Percentiles rank a stretch among this genome's conserved stretches.
Evolutionary conservation across 2,888 invertebrate genomes (phyloP).

Genomic region (Punctoribates punctum): DNA sequence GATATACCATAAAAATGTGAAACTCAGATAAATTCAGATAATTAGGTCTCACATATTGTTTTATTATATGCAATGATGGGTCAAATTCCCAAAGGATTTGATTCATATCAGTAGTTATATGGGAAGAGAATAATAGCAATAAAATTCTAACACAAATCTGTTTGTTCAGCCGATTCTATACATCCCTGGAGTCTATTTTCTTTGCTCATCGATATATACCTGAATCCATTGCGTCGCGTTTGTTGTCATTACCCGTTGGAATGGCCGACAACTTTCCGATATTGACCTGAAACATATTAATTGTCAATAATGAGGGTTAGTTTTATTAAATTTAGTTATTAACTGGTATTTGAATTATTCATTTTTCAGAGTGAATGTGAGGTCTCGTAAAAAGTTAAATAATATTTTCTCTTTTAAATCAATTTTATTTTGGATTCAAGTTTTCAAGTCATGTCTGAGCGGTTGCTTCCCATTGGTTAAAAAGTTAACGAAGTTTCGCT

Average conservation of each 20-base stretch:
- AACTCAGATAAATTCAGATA: not conserved
- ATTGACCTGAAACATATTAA: not conserved
- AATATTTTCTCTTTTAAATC: slow-evolving; percentile 25
- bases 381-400: not conserved
- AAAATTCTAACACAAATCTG: slow-evolving; percentile 31
- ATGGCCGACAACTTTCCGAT: not conserved
- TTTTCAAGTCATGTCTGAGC: slow-evolving; percentile 36
- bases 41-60: slow-evolving; percentile 23
- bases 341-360: not conserved
- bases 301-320: not conserved
- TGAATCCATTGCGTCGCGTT: slow-evolving; percentile 20
- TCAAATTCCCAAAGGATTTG: not conserved
- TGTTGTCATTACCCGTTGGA: slow-evolving; percentile 14
- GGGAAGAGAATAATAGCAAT: not conserved
- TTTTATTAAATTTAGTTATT: not conserved
- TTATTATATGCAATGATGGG: not conserved
- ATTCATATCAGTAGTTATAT: slow-evolving; percentile 14
- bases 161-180: slow-evolving; percentile 20
- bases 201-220: slow-evolving; percentile 34
- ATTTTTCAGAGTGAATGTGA: not conserved
- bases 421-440: slow-evolving; percentile 23
- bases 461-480: slow-evolving; percentile 2
- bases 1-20: not conserved
- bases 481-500: slow-evolving; percentile 35
- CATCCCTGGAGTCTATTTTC: slow-evolving; percentile 26